Evolutionary conservation across 2,797 vertebrate species (phyloP).

Genomic region (Enoplosus armatus): DNA sequence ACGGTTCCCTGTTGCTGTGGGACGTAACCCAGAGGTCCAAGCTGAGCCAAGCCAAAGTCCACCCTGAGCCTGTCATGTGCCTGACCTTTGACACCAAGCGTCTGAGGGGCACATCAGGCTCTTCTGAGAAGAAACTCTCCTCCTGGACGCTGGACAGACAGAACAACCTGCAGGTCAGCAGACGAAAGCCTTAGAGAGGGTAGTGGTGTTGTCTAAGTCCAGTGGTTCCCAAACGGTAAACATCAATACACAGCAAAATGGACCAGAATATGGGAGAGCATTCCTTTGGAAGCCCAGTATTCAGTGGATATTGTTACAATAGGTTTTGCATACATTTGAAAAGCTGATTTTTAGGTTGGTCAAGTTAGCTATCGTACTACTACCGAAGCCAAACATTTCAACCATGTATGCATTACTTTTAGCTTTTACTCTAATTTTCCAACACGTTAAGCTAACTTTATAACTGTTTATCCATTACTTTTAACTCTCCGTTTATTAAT

Average conservation of each 20-base stretch:
- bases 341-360: not conserved
- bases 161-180: slow-evolving; percentile 93
- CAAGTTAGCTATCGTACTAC: not conserved
- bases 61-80: slow-evolving; percentile 94
- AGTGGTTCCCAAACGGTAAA: not conserved
- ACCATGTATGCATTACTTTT: not conserved
- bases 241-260: not conserved
- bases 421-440: not conserved
- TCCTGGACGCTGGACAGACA: slow-evolving; percentile 92
- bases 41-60: slow-evolving; percentile 86
- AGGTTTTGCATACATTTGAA: not conserved
- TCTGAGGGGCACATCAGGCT: slow-evolving; percentile 92
- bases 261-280: not conserved
- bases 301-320: not conserved
- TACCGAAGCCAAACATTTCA: not conserved
- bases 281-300: not conserved
- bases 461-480: not conserved
- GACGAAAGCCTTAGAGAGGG: slow-evolving; percentile 18
- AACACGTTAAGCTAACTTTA: too few species aligned
- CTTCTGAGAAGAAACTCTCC: slow-evolving; percentile 90
- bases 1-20: slow-evolving; percentile 94
- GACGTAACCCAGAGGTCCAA: slow-evolving; percentile 87
- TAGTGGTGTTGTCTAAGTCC: not conserved
- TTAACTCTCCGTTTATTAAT: not conserved
- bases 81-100: slow-evolving; percentile 92